Evolutionary conservation across 2,888 invertebrate species (phyloP).

Genomic region (Fissipunctia ypsillon): DNA sequence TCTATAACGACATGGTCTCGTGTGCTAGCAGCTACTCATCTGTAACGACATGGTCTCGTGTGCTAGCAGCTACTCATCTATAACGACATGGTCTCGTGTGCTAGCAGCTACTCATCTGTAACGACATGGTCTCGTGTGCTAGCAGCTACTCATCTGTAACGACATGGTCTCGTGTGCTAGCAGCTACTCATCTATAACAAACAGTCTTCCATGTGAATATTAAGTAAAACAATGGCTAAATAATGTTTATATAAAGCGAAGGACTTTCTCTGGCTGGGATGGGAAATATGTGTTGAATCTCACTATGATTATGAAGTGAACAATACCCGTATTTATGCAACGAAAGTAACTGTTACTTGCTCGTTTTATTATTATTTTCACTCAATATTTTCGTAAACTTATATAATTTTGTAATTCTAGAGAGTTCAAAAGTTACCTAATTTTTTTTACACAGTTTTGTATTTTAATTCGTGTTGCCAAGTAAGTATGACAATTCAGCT

Average conservation of each 20-base stretch:
- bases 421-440: constrained; percentile 40
- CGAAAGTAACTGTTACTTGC: constrained; percentile 81
- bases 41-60: too few species aligned
- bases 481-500: not conserved
- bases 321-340: constrained; percentile 85
- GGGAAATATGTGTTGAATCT: constrained; percentile 66
- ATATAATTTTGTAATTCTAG: constrained; percentile 57
- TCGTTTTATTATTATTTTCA: constrained; percentile 67
- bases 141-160: too few species aligned
- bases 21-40: too few species aligned
- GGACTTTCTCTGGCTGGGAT: constrained; percentile 74
- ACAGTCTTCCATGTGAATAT: constrained; percentile 70
- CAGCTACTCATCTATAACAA: constrained; percentile 59
- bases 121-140: too few species aligned
- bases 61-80: too few species aligned
- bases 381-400: constrained; percentile 65
- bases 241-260: constrained; percentile 66
- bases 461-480: not conserved
- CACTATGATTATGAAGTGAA: constrained; percentile 68
- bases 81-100: too few species aligned
- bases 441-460: constrained; percentile 6
- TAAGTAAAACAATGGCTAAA: constrained; percentile 67
- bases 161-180: too few species aligned
- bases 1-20: too few species aligned
- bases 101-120: too few species aligned